These are phyloP conservation scores for Brachypteracias leptosomus DNA, from an alignment of 2,113 vertebrate species.

Conservation along the genomic window DNA sequence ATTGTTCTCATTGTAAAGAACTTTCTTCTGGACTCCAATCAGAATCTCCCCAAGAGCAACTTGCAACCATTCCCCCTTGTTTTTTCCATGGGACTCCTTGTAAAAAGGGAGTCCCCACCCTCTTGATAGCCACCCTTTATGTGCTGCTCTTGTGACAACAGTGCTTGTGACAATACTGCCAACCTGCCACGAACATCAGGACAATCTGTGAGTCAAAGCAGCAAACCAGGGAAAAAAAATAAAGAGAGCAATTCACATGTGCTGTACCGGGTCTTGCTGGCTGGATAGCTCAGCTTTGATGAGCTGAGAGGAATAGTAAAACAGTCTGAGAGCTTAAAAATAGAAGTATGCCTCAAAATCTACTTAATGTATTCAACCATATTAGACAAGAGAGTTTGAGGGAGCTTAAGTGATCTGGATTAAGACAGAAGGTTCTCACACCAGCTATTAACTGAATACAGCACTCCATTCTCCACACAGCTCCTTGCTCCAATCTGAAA, in stretches of 20 bases:
- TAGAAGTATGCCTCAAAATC: not conserved
- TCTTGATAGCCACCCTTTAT: too few species aligned
- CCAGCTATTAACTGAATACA: not conserved
- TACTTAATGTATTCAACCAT: not conserved
- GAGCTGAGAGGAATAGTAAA: not conserved
- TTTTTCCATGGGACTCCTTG: too few species aligned
- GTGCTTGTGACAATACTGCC: not conserved
- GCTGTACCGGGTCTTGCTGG: not conserved
- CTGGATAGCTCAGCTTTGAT: not conserved
- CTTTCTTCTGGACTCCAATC: too few species aligned
- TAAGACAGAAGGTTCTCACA: not conserved
- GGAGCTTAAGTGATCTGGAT: not conserved
- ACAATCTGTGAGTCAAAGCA: not conserved
- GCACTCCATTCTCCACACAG: not conserved
- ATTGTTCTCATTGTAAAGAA: too few species aligned
- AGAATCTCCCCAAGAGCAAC: too few species aligned
- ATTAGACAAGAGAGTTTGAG: not conserved
- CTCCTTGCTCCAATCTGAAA: not conserved
- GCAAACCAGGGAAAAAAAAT: not conserved
- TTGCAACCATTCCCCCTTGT: too few species aligned
- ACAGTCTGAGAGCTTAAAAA: not conserved
- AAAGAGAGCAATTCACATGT: not conserved
- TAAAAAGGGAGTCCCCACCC: too few species aligned
- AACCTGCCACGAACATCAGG: not conserved
- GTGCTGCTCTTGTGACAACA: too few species aligned